Conservation (phyloP, 2,113 vertebrate genomes). For the Jacana jacana region DNA sequence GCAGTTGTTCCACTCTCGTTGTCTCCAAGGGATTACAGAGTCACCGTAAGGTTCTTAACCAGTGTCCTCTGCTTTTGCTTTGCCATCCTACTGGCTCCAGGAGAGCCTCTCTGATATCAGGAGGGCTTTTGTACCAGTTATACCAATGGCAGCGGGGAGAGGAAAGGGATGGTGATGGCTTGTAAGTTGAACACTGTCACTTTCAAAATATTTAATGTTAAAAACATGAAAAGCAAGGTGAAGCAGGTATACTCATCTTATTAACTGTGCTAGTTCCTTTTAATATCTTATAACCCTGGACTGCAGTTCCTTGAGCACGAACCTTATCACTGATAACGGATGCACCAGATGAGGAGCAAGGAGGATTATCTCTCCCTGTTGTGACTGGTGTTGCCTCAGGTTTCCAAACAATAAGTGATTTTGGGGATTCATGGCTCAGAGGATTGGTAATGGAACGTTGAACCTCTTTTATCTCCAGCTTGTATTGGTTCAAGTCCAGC, state of each 20-base stretch:
- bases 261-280: background rate
- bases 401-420: slow-evolving; percentile 1
- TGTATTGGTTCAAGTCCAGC: background rate
- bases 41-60: background rate
- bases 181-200: slow-evolving; percentile 26
- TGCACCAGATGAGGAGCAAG: background rate
- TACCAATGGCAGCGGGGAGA: background rate
- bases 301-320: background rate
- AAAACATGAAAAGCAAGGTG: slow-evolving; percentile 1
- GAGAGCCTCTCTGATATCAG: background rate
- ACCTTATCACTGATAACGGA: background rate
- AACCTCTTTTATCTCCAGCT: background rate
- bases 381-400: background rate
- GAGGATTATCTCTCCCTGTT: background rate
- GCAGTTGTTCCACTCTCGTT: background rate
- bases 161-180: background rate
- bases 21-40: background rate
- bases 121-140: background rate
- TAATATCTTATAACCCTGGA: background rate
- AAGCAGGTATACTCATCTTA: background rate
- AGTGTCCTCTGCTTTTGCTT: background rate
- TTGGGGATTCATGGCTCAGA: background rate
- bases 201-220: slow-evolving; percentile 18
- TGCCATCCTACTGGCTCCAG: background rate
- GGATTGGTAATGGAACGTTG: background rate